Evolutionary conservation across 2,113 vertebrate genomes (phyloP).

Genomic region (Engraulis encrasicolus): DNA sequence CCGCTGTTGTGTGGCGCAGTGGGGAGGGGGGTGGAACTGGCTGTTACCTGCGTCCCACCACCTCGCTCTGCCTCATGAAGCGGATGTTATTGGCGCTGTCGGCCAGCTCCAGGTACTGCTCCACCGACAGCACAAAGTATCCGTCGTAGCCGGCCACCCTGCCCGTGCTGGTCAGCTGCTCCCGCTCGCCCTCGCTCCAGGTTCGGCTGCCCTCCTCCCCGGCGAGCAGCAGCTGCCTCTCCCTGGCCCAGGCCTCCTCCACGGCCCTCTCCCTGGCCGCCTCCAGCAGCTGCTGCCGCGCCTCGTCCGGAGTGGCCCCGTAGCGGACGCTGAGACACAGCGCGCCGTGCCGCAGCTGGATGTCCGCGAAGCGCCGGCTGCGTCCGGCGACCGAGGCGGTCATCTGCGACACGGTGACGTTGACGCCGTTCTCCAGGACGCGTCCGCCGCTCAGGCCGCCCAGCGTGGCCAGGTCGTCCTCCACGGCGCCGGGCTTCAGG

Average conservation of each 20-base stretch:
- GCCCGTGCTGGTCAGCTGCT: slow-evolving; percentile 89
- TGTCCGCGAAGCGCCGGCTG: slow-evolving; percentile 94
- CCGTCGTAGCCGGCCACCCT: slow-evolving; percentile 93
- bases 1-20: no score
- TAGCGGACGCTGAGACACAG: slow-evolving; percentile 94
- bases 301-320: slow-evolving; percentile 89
- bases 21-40: slow-evolving; percentile 26
- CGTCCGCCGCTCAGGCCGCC: slow-evolving; percentile 76
- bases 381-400: slow-evolving; percentile 87
- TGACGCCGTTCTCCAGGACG: slow-evolving; percentile 92
- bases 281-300: slow-evolving; percentile 87
- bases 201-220: slow-evolving; percentile 85
- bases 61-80: slow-evolving; percentile 98
- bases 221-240: slow-evolving; percentile 82
- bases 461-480: slow-evolving; percentile 87
- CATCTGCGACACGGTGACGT: slow-evolving; percentile 96
- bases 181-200: slow-evolving; percentile 93
- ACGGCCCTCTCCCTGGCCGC: slow-evolving; percentile 88
- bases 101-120: slow-evolving; percentile 97
- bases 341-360: slow-evolving; percentile 92
- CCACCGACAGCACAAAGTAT: slow-evolving; percentile 92
- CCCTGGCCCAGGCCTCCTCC: slow-evolving; percentile 89
- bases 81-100: slow-evolving; percentile 98
- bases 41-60: slow-evolving; percentile 98
- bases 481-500: slow-evolving; percentile 90